phyloP scores from a whole-genome alignment of 1,140 invertebrate genomes.

The Argopecten irradians region DNA sequence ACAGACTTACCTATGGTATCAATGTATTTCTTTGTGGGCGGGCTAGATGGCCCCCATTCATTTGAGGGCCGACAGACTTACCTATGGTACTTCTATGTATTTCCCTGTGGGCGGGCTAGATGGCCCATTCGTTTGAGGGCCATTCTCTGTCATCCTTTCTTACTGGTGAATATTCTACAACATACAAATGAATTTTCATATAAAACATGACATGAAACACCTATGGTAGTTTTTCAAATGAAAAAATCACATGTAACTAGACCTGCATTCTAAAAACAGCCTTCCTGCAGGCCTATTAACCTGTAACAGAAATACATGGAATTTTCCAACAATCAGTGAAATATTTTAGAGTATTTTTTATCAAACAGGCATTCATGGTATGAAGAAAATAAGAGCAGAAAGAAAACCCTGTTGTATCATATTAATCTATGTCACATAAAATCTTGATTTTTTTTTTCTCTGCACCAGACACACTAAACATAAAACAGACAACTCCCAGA shows the following conservation, averaged over 20 bases:
- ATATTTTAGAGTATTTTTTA: background rate
- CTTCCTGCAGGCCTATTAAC: background rate
- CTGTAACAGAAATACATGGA: background rate
- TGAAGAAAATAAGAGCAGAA: background rate
- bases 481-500: background rate
- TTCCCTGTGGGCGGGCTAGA: conserved; percentile 66
- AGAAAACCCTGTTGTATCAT: background rate
- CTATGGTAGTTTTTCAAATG: background rate
- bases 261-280: background rate
- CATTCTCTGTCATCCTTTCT: conserved; percentile 35
- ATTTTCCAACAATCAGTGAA: background rate
- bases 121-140: conserved; percentile 72
- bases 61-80: too few relatives aligned
- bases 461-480: background rate
- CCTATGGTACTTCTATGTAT: conserved; percentile 71
- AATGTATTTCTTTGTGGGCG: too few relatives aligned
- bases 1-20: too few relatives aligned
- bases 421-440: background rate
- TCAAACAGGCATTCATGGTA: background rate
- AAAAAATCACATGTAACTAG: background rate
- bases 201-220: background rate
- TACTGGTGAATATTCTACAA: background rate
- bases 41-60: too few relatives aligned
- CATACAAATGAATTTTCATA: background rate
- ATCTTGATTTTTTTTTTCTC: background rate